Percentiles rank a stretch among this genome's conserved stretches.
Conservation (phyloP, 2,113 vertebrate genomes). For the Junco hyemalis region DNA sequence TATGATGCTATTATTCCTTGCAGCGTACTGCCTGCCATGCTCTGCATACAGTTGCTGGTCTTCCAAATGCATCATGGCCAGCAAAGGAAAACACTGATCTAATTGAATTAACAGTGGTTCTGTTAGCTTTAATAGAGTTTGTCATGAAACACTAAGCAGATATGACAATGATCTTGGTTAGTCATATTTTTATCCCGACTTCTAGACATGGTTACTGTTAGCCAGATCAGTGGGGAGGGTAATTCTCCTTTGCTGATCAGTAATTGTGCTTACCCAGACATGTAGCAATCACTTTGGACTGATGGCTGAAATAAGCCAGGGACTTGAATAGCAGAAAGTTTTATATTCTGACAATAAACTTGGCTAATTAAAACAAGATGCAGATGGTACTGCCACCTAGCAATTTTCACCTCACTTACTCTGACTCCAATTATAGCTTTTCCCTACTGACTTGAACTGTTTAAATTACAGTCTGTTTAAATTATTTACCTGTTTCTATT, state of each 20-base stretch:
- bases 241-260: conserved; percentile 32
- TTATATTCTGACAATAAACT: conserved; percentile 70
- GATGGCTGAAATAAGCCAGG: conserved; percentile 47
- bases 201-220: background rate
- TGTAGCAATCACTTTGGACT: conserved; percentile 35
- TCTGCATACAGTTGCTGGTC: conserved; percentile 55
- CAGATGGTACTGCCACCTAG: conserved; percentile 76
- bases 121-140: conserved; percentile 60
- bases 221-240: conserved; percentile 45
- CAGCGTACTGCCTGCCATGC: background rate
- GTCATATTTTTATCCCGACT: conserved; percentile 34
- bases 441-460: conserved; percentile 76
- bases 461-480: conserved; percentile 81
- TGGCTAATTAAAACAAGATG: conserved; percentile 76
- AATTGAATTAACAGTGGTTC: conserved; percentile 66
- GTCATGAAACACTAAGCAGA: conserved; percentile 51
- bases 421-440: conserved; percentile 74
- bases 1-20: conserved; percentile 66
- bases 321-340: conserved; percentile 66
- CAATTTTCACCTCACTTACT: conserved; percentile 80
- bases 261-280: conserved; percentile 34
- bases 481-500: conserved; percentile 75
- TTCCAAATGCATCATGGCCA: conserved; percentile 55
- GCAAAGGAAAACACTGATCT: conserved; percentile 59
- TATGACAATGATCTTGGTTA: conserved; percentile 24